A percentile compares a stretch with the other conserved stretches of the same genome.
phyloP scores from a whole-genome alignment of 2,113 vertebrate genomes.

The Genyomyrus donnyi region DNA sequence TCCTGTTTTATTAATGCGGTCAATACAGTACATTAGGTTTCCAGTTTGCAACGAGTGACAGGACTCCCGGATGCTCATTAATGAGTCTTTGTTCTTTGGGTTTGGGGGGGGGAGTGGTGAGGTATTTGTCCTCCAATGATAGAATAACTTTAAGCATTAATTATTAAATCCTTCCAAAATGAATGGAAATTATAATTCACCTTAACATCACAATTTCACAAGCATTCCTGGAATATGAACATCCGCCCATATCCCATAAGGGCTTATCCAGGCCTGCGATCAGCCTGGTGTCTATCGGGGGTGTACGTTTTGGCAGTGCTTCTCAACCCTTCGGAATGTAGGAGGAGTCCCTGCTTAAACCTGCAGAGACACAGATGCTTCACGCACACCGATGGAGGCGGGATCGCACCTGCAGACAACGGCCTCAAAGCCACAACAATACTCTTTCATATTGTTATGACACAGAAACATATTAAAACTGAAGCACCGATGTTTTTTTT shows the following conservation, averaged over 20 bases:
- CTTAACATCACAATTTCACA: neutral
- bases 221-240: neutral
- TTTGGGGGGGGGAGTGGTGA: neutral
- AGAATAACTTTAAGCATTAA: slow-evolving; percentile 10
- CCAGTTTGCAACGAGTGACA: neutral
- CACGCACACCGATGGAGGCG: neutral
- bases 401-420: neutral
- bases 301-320: neutral
- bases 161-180: neutral
- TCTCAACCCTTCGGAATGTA: neutral
- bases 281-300: neutral
- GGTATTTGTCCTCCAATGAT: slow-evolving; percentile 1
- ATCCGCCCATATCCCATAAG: neutral
- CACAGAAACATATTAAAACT: neutral
- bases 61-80: neutral
- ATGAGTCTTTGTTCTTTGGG: slow-evolving; percentile 7
- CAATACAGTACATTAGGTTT: slow-evolving; percentile 21
- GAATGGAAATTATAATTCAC: neutral
- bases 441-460: neutral
- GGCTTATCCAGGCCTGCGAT: neutral
- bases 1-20: slow-evolving; percentile 13
- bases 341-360: neutral
- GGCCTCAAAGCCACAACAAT: neutral
- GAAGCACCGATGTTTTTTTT: neutral
- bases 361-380: neutral